Conservation (phyloP, 2,113 vertebrate genomes). For the Brachirus orientalis region DNA sequence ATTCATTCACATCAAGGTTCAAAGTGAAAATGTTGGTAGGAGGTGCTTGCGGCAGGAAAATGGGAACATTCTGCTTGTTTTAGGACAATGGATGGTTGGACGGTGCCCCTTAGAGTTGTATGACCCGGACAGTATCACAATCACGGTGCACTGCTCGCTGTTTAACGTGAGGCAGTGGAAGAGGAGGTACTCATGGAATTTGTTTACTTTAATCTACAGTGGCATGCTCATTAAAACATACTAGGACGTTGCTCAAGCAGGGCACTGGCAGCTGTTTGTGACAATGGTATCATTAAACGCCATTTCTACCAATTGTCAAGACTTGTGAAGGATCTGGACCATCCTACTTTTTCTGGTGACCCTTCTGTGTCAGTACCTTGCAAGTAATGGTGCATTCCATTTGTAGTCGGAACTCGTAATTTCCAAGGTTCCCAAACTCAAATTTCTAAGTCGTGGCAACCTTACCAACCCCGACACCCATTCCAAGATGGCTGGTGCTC, state of each 20-base stretch:
- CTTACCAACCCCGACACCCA: too few relatives aligned
- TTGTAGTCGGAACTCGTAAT: too few relatives aligned
- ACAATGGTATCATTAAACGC: too few relatives aligned
- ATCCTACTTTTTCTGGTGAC: too few relatives aligned
- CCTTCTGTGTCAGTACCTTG: too few relatives aligned
- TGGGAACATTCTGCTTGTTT: conserved; percentile 43
- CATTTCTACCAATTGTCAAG: too few relatives aligned
- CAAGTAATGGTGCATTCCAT: too few relatives aligned
- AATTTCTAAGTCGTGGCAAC: too few relatives aligned
- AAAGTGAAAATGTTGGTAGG: conserved; percentile 29
- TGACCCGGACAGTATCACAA: conserved; percentile 8
- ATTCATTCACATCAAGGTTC: conserved; percentile 52
- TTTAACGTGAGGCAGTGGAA: conserved; percentile 9
- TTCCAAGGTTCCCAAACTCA: too few relatives aligned
- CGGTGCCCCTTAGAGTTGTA: conserved; percentile 10
- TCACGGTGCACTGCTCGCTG: neutral
- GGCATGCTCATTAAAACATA: conserved; percentile 35
- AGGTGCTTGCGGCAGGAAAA: conserved; percentile 14
- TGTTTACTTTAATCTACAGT: too few relatives aligned
- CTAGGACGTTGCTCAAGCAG: neutral
- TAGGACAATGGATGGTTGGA: conserved; percentile 23
- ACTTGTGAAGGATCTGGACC: too few relatives aligned
- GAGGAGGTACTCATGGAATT: neutral
- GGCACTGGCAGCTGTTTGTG: neutral
- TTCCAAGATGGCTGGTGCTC: too few relatives aligned